Base-by-base conservation (phyloP, 1,140 invertebrate genomes). In the Megalonaias nervosa region DNA sequence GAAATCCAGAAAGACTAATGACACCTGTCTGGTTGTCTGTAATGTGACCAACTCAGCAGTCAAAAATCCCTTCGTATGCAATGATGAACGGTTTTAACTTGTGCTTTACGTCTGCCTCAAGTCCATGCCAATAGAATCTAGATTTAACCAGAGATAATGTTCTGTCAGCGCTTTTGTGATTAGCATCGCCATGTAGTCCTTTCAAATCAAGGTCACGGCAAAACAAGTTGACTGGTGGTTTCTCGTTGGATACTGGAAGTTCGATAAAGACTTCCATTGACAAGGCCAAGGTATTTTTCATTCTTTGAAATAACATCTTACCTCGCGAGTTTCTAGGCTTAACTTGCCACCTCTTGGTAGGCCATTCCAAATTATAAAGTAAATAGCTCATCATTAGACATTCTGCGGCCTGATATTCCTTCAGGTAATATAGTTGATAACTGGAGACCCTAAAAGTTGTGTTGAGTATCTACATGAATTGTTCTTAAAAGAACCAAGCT, bases 151-250 rank as follows among this genome's bases (percentile, higher is more conserved):
- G 71, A 57, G 57, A 65, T 9, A 59, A 38, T 15, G 60, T 64
- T n/a, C 68, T 14, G 19, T 73, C 48, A 23, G 23, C 71, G 14
- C 55, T 19, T 59, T 59, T 26, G 21, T 23, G 64, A 17, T 70
- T 73, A 31, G 68, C n/a, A 62, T 82, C 80, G 67, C 75, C 69
- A 73, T 82, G 80, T 21, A 75, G 21, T 3, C 69, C 68, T 55
- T 55, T 74, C 11, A 79, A 72, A 31, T 48, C 71, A 17, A 61
- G 31, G 57, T 59, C 26, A 38, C 62, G 12, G 75, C 11, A 77
- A 31, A 38, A 77, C 75, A 70, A 77, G 55, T 60, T 77, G 58
- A 16, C 74, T 62, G 5, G 31, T 57, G n/a, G 17, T 31, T 14
- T 57, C 69, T 62, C 61, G 74, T 23, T 65, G 23, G n/a, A 57